phyloP scores from a whole-genome alignment of 2,797 vertebrate genomes.

The Gallinago solitaria region DNA sequence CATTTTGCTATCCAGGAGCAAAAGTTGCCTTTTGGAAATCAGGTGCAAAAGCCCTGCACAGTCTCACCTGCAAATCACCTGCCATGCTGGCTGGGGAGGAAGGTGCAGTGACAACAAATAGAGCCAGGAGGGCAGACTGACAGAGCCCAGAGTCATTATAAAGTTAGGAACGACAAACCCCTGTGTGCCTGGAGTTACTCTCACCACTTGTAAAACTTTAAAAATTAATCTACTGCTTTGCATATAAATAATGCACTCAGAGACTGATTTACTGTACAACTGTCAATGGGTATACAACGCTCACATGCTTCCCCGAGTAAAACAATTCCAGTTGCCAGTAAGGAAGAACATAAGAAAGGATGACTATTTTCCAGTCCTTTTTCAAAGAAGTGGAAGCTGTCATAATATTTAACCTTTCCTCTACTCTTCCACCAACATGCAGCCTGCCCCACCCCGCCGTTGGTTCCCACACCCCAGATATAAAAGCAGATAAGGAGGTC shows the following conservation, averaged over 20 bases:
- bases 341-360: background rate
- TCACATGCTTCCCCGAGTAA: background rate
- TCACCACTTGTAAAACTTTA: background rate
- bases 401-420: constrained; percentile 57
- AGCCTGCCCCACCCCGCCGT: background rate
- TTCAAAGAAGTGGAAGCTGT: constrained; percentile 24
- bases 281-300: background rate
- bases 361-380: constrained; percentile 16
- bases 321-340: background rate
- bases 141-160: background rate
- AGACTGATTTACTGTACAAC: background rate
- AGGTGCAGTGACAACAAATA: background rate
- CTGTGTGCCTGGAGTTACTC: background rate
- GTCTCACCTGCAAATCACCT: background rate
- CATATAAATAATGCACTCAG: background rate
- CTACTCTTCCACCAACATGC: background rate
- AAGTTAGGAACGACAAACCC: background rate
- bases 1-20: background rate
- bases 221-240: background rate
- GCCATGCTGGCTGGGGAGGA: background rate
- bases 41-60: background rate
- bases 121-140: background rate
- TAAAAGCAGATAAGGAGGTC: constrained; percentile 70
- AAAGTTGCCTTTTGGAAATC: background rate
- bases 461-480: constrained; percentile 76